Evolutionary conservation across 2,113 vertebrate genomes (phyloP), one percentile per base, ranked within the genome.

Genomic region (Paratilapia polleni): DNA sequence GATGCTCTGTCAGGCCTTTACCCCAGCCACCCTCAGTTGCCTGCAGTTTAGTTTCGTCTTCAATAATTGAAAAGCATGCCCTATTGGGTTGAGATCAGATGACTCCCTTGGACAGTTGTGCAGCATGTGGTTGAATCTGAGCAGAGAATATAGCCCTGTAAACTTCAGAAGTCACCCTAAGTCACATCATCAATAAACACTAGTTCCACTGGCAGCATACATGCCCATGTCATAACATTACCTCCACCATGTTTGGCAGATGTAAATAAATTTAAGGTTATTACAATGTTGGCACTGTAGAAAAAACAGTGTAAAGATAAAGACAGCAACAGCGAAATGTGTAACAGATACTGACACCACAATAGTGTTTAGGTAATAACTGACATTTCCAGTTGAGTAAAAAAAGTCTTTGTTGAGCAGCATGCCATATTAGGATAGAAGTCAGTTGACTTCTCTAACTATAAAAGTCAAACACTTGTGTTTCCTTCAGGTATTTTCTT

Each of bases 351-450:
- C 11, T 10, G 36, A 83, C 68, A 24, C 57, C 9, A 43, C 11
- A 14, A 38, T 4, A 0, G 0, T 1, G n/a, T 77, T 87, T 63
- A 12, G 52, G 87, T n/a, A 89, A 87, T 79, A 90, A 85, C 83
- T 70, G 43, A 41, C 61, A 75, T 56, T 70, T 83, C 15, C 61
- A 24, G 11, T 58, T 36, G 2, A 4, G 28, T 47, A 80, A 81
- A 1, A n/a, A 1, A 26, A 15, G 20, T 13, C 12, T 60, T 78
- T 61, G 20, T 36, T 38, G 14, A 77, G 19, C 17, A n/a, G 56
- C 20, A 31, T 5, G 1, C 83, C 82, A 54, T 91, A 85, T 88
- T 34, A 82, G 83, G 91, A 80, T 13, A 12, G 75, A 12, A 22
- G n/a, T 8, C 41, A 8, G 24, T 8, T 78, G 66, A 4, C 15